These are phyloP conservation scores for Acleris holmiana DNA, from an alignment of 2,888 invertebrate genomes.

Conservation along the genomic window DNA sequence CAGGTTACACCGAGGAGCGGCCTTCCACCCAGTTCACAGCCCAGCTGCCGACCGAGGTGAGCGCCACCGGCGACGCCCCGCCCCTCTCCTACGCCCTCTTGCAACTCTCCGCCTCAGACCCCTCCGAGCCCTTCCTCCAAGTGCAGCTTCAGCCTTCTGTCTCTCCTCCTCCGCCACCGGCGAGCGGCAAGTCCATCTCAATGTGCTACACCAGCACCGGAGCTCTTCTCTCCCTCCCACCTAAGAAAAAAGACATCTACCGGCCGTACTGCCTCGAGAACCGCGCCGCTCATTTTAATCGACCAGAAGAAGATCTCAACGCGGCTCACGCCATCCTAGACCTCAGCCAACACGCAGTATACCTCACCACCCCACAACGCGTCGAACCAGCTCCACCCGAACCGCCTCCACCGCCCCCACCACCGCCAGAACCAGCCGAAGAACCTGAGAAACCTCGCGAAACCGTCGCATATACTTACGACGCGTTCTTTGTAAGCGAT, in stretches of 20 bases:
- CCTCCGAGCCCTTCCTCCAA: slow-evolving; percentile 73
- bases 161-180: slow-evolving; percentile 80
- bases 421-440: slow-evolving; percentile 46
- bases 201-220: slow-evolving; percentile 95
- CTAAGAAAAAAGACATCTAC: slow-evolving; percentile 96
- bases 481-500: slow-evolving; percentile 95
- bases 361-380: slow-evolving; percentile 85
- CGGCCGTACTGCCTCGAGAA: slow-evolving; percentile 93
- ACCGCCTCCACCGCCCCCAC: slow-evolving; percentile 47
- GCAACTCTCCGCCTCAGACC: slow-evolving; percentile 74
- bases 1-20: slow-evolving; percentile 92
- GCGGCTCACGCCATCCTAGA: slow-evolving; percentile 96
- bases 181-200: slow-evolving; percentile 88
- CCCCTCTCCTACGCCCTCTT: slow-evolving; percentile 80
- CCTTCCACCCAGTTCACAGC: slow-evolving; percentile 91
- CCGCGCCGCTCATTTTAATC: slow-evolving; percentile 83
- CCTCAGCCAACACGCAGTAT: slow-evolving; percentile 93
- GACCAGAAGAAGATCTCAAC: slow-evolving; percentile 92
- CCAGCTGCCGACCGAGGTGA: slow-evolving; percentile 88
- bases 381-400: slow-evolving; percentile 58
- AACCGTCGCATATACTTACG: slow-evolving; percentile 94
- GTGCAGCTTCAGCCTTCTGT: slow-evolving; percentile 80
- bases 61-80: slow-evolving; percentile 85
- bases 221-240: slow-evolving; percentile 92
- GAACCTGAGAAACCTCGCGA: slow-evolving; percentile 78